A percentile compares a stretch with the other conserved stretches of the same genome.
phyloP scores from a whole-genome alignment of 1,140 invertebrate genomes.

The Kradibia gibbosae region DNA sequence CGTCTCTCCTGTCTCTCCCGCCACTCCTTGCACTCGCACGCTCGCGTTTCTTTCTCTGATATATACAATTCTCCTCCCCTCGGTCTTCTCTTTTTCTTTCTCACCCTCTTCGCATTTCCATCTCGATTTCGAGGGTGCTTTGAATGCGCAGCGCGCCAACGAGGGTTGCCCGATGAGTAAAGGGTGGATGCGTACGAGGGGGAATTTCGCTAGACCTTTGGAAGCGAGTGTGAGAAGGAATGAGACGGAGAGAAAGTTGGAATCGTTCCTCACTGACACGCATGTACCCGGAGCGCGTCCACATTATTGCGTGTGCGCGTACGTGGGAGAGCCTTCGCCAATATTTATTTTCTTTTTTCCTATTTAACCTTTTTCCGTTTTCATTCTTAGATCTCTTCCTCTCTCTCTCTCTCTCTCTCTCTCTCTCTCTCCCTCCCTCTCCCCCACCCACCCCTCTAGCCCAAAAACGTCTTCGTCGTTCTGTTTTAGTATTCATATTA shows the following conservation, averaged over 20 bases:
- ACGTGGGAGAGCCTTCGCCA: slow-evolving; percentile 13
- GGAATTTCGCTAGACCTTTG: background rate
- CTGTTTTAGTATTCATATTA: no score
- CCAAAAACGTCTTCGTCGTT: no score
- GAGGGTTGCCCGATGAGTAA: slow-evolving; percentile 41
- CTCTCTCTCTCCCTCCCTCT: no score
- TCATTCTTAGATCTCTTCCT: no score
- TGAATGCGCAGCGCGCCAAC: slow-evolving; percentile 30
- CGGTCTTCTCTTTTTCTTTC: slow-evolving; percentile 38
- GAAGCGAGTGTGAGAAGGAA: background rate
- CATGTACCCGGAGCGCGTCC: background rate
- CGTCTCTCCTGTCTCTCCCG: background rate
- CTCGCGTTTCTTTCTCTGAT: slow-evolving; percentile 28
- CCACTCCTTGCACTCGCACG: slow-evolving; percentile 19
- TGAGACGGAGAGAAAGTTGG: background rate
- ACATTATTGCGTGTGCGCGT: background rate
- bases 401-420: no score
- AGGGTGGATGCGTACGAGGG: slow-evolving; percentile 20
- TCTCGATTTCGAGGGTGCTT: slow-evolving; percentile 46
- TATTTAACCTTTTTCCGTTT: no score
- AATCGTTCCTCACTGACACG: background rate
- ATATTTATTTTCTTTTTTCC: slow-evolving; percentile 24
- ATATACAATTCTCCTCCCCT: slow-evolving; percentile 36
- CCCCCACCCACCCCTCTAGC: no score
- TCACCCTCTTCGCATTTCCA: slow-evolving; percentile 44